Base-by-base conservation (phyloP, 2,113 vertebrate species). In the Geococcyx californianus region DNA sequence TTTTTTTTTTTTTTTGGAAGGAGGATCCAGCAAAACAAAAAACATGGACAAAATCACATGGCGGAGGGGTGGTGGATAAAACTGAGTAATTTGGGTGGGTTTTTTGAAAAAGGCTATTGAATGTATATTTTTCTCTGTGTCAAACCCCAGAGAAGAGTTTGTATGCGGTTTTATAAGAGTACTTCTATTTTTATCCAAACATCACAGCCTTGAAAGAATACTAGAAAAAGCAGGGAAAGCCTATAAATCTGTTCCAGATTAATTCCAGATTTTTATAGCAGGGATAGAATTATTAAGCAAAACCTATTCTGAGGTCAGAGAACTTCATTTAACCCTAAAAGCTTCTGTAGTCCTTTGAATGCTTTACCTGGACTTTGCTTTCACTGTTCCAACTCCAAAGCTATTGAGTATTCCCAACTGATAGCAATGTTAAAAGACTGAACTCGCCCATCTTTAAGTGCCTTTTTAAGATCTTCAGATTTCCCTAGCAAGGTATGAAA, bases 371-470 rank as follows among this genome's bases (percentile, higher is more conserved):
- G 38, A 59, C 23, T 73, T 80, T 36, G 19, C 20, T 81, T 87
- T 34, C 28, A 38, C 9, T 36, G 4, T 60, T 69, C 19, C 13
- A 58, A 13, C 11, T 84, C 56, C 7, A 9, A 1, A 1, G 16
- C 20, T 64, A 18, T 16, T n/a, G 55, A 86, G 16, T 26, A 63
- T 81, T 93, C 38, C 47, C 90, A 47, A 7, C 26, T 73, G 16
- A 38, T 52, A 54, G 29, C 19, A n/a, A 23, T 28, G 15, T 13
- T 52, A 64, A 42, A 13, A 80, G 16, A 42, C 60, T 4, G 5
- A 81, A 55, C 42, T 47, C 3, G 0, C 5, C 14, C 0, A 1
- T 59, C 4, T 84, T 86, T 2, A 1, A 49, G 7, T 0, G 7
- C 21, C 10, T 33, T 20, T 67, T 51, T 59, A 70, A 80, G 16